Evolutionary conservation across 2,113 vertebrate species (phyloP).

Genomic region (Brevimyrus niger): DNA sequence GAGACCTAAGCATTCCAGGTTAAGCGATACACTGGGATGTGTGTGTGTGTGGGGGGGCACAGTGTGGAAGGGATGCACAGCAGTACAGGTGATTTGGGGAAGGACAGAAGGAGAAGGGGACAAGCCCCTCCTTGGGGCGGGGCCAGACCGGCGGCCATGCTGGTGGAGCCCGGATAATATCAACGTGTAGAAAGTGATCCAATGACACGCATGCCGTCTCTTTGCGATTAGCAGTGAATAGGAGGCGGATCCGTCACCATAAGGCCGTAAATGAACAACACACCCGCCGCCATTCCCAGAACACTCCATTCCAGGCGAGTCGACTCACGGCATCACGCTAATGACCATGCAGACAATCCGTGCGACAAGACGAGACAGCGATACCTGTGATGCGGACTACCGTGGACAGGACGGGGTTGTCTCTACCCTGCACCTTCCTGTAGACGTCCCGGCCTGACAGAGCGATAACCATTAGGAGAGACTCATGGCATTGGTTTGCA

Average conservation of each 20-base stretch:
- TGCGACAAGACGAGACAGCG: conserved; percentile 15
- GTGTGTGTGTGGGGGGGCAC: background rate
- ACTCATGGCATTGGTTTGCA: background rate
- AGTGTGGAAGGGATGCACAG: background rate
- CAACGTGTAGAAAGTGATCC: background rate
- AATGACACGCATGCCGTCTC: background rate
- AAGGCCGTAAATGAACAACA: background rate
- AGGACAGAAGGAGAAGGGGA: background rate
- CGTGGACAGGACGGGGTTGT: conserved; percentile 64
- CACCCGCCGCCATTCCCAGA: background rate
- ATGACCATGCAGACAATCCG: conserved; percentile 23
- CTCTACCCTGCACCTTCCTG: conserved; percentile 79
- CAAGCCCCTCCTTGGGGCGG: background rate
- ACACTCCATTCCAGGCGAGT: background rate
- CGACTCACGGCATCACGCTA: background rate
- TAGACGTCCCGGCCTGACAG: conserved; percentile 70
- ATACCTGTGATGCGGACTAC: conserved; percentile 77
- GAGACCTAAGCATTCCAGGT: background rate
- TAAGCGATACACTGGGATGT: background rate
- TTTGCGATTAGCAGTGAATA: background rate
- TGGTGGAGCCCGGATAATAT: background rate
- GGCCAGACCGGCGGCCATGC: background rate
- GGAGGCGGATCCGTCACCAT: background rate
- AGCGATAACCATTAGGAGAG: conserved; percentile 43
- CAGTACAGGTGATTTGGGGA: background rate